These are phyloP conservation scores for Chaetura pelagica DNA, from an alignment of 2,113 vertebrate genomes.

Conservation along the genomic window DNA sequence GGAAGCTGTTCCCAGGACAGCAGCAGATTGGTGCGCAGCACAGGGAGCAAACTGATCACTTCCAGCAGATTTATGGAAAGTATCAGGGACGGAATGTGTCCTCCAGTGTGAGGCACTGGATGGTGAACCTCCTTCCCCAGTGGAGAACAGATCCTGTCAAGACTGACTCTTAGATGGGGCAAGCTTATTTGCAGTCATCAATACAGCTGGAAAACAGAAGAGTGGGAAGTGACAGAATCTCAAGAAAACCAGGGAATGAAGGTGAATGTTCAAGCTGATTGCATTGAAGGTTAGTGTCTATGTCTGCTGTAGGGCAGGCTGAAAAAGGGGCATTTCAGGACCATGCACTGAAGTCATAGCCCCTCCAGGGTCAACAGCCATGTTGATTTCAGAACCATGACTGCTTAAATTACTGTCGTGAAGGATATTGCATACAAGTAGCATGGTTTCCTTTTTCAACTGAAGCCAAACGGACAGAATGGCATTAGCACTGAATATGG, in stretches of 20 bases:
- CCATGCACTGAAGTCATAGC: neutral
- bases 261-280: neutral
- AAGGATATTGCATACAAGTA: slow-evolving; percentile 50
- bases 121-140: neutral
- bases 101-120: neutral
- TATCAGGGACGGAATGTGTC: neutral
- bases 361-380: neutral
- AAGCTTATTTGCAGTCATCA: neutral
- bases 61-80: neutral
- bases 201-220: neutral
- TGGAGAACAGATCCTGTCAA: neutral
- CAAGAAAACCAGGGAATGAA: neutral
- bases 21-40: neutral
- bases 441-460: slow-evolving; percentile 57
- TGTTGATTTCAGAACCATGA: neutral
- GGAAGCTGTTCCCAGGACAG: neutral
- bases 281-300: neutral
- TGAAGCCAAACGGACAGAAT: neutral
- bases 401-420: neutral
- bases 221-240: neutral
- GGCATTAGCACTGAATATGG: neutral
- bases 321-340: neutral
- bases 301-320: neutral
- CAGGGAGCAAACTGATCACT: neutral
- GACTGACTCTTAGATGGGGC: neutral